These are phyloP conservation scores for Hemicrepidius hirtus DNA, from an alignment of 2,888 invertebrate genomes.

Conservation along the genomic window DNA sequence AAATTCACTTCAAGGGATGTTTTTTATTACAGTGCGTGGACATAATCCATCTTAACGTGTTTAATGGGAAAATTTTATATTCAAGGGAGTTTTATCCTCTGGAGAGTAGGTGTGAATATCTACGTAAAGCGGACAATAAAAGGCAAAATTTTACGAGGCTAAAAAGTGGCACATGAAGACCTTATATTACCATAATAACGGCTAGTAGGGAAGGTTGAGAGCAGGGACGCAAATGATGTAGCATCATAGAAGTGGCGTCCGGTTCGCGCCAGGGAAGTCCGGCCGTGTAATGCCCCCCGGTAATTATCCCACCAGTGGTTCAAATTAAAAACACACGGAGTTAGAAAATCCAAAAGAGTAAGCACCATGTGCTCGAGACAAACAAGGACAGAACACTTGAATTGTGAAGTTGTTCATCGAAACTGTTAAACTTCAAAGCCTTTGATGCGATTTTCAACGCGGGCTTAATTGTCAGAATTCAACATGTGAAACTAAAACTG, in stretches of 20 bases:
- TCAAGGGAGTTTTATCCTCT: conserved; percentile 27
- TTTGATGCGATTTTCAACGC: conserved; percentile 17
- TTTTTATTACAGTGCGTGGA: conserved; percentile 17
- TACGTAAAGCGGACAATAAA: conserved; percentile 40
- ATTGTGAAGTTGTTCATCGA: neutral
- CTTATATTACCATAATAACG: conserved; percentile 42
- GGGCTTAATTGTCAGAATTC: conserved; percentile 9
- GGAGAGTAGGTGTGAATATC: conserved; percentile 36
- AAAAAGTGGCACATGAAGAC: conserved; percentile 41
- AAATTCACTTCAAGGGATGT: conserved; percentile 8
- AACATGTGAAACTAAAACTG: conserved; percentile 18
- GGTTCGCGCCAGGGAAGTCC: conserved; percentile 23
- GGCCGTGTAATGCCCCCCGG: conserved; percentile 26
- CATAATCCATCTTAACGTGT: conserved; percentile 28
- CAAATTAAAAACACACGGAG: conserved; percentile 13
- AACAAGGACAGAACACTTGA: neutral
- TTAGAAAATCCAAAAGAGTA: conserved; percentile 1
- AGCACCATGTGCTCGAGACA: neutral
- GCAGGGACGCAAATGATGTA: conserved; percentile 21
- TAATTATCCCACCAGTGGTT: conserved; percentile 7
- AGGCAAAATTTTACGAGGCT: conserved; percentile 40
- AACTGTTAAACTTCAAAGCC: neutral
- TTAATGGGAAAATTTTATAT: conserved; percentile 42
- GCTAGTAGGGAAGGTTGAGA: neutral
- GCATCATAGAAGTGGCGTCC: conserved; percentile 12